phyloP scores from a whole-genome alignment of 1,140 invertebrate genomes.

The Micrasema longulum region DNA sequence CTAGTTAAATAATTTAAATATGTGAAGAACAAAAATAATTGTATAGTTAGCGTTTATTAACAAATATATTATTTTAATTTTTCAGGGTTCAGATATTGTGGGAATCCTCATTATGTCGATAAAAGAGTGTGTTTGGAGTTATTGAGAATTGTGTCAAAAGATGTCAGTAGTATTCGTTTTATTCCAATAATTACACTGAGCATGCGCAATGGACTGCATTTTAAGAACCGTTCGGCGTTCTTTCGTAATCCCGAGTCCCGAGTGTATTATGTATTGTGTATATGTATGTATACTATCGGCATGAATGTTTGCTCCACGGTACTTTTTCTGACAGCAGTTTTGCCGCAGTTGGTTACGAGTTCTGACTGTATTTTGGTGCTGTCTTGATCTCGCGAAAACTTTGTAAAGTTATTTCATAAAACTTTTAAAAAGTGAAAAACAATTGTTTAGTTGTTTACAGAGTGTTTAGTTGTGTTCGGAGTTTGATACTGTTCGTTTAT shows the following conservation, averaged over 20 bases:
- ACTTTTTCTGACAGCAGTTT: slow-evolving; percentile 45
- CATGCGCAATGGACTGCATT: slow-evolving; percentile 34
- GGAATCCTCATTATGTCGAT: slow-evolving; percentile 4
- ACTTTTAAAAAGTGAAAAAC: slow-evolving; percentile 24
- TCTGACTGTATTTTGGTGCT: background rate
- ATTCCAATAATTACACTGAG: slow-evolving; percentile 10
- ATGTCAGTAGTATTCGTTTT: slow-evolving; percentile 13
- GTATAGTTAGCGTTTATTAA: too few relatives aligned
- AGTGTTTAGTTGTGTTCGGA: slow-evolving; percentile 6
- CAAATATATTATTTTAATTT: too few relatives aligned
- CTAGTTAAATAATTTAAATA: too few relatives aligned
- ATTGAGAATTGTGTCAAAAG: slow-evolving; percentile 1
- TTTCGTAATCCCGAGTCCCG: slow-evolving; percentile 39
- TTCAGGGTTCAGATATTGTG: too few relatives aligned
- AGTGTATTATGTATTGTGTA: slow-evolving; percentile 4
- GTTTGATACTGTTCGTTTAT: slow-evolving; percentile 31
- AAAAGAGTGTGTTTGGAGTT: background rate
- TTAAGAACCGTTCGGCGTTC: slow-evolving; percentile 35
- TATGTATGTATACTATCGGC: slow-evolving; percentile 3
- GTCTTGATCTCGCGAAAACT: slow-evolving; percentile 23
- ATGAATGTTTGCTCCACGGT: slow-evolving; percentile 6
- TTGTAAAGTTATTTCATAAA: slow-evolving; percentile 16
- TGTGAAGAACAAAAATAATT: too few relatives aligned
- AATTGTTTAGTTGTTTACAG: background rate
- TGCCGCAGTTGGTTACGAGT: slow-evolving; percentile 30